Evolutionary conservation across 2,113 vertebrate species (phyloP).

Genomic region (Phrynocephalus versicolor): DNA sequence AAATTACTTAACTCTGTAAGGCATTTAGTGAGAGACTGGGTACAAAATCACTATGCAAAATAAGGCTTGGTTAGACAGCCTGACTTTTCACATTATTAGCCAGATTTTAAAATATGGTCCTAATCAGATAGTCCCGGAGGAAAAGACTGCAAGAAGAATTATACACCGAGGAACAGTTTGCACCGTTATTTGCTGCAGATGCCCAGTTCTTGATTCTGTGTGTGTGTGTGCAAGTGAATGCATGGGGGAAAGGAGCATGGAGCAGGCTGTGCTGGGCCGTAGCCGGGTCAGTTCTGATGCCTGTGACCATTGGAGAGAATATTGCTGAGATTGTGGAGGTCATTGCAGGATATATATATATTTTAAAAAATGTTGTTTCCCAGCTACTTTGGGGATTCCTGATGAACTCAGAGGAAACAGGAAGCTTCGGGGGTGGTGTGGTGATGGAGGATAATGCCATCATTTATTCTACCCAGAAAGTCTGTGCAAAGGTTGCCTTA

Average conservation of each 20-base stretch:
- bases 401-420: not conserved
- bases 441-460: no score
- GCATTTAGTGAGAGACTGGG: slow-evolving; percentile 22
- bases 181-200: slow-evolving; percentile 7
- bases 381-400: not conserved
- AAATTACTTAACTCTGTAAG: slow-evolving; percentile 34
- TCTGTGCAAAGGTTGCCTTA: no score
- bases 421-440: not conserved
- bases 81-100: slow-evolving; percentile 35
- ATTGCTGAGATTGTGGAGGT: not conserved
- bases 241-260: not conserved
- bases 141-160: slow-evolving; percentile 18
- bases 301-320: not conserved
- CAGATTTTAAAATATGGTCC: slow-evolving; percentile 32
- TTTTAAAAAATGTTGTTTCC: no score
- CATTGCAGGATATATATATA: not conserved
- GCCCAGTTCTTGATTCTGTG: not conserved
- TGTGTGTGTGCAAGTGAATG: not conserved
- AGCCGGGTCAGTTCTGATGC: not conserved
- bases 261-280: not conserved
- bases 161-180: not conserved
- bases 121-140: slow-evolving; percentile 23
- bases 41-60: slow-evolving; percentile 22
- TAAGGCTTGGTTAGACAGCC: slow-evolving; percentile 18
- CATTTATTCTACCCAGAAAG: no score